Conservation (phyloP, 2,797 vertebrate species). For the Gila robusta region DNA sequence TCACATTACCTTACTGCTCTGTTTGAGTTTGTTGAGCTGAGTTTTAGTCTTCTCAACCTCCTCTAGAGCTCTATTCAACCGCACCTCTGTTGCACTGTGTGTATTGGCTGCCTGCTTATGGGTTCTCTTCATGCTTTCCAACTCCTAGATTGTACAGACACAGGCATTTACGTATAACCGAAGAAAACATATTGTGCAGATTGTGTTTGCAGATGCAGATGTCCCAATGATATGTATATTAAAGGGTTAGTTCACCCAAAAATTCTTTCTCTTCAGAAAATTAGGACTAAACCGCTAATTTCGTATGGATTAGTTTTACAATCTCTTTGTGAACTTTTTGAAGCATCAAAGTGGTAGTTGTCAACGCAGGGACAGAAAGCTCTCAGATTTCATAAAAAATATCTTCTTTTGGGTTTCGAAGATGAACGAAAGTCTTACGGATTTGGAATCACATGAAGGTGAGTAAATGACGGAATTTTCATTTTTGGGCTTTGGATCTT, state of each 20-base stretch:
- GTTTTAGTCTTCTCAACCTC: constrained; percentile 87
- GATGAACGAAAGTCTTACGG: background rate
- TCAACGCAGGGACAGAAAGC: background rate
- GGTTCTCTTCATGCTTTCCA: constrained; percentile 82
- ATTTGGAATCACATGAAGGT: background rate
- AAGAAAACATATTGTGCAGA: background rate
- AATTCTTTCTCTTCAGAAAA: background rate
- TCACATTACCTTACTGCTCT: constrained; percentile 85
- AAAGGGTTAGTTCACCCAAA: background rate
- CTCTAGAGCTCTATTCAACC: constrained; percentile 92
- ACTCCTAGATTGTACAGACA: constrained; percentile 80
- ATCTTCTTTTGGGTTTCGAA: background rate
- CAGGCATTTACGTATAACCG: background rate
- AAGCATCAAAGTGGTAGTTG: background rate
- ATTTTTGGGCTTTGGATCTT: background rate
- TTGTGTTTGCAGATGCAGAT: background rate
- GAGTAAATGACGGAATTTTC: background rate
- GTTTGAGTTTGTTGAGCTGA: constrained; percentile 87
- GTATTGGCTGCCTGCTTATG: constrained; percentile 85
- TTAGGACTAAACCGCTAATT: background rate
- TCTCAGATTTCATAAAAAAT: background rate
- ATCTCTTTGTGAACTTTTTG: background rate
- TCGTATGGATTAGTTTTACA: background rate
- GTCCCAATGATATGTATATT: background rate
- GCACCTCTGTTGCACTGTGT: constrained; percentile 85